Base-by-base conservation (phyloP, 2,888 invertebrate genomes). In the Erebia ligea region DNA sequence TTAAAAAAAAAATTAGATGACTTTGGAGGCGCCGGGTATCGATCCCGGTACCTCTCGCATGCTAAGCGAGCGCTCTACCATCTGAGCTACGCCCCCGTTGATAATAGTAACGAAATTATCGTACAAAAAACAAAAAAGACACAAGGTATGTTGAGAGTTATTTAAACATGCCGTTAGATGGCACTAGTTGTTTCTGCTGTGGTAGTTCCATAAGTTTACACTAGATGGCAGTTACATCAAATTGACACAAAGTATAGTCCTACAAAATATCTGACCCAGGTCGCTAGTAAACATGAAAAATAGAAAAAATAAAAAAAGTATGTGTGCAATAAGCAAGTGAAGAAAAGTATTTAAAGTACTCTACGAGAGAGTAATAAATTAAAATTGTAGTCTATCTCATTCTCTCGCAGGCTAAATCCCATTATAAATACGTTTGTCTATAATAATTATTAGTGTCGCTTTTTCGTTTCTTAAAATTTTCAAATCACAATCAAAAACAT, bases 61-160 rank as follows among this genome's bases (percentile, higher is more conserved):
- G 93, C 92, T 92, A 92, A 93, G 93, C 92, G 92, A 92, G 93
- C 93, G 91, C 92, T 92, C 93, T 92, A 92, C 92, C 93, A 92
- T 92, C 92, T 93, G 93, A 92, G 92, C 92, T 92, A 92, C 93
- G 92, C 91, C 92, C 92, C 91, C 91, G 62, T 17, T 68, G 19
- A 0, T 0, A 9, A 0, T 0, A 2, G 0, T 9, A 1, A 1
- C 17, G 17, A 56, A 65, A 42, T 42, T 56, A 40, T 64, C 6
- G 11, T 42, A 56, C 21, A 19, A 1, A 42, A 17, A 10, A 10
- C n/a, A 0, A 15, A 34, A 3, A 11, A 2, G 1, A 6, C 1
- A 61, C 1, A 11, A 50, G n/a, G n/a, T 9, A n/a, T 50, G 34
- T 34, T 34, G 5, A 34, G 34, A 34, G 17, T 34, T 64, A 13